Evolutionary conservation across 1,140 invertebrate genomes (phyloP).

Genomic region (Stenopsyche tienmushanensis): DNA sequence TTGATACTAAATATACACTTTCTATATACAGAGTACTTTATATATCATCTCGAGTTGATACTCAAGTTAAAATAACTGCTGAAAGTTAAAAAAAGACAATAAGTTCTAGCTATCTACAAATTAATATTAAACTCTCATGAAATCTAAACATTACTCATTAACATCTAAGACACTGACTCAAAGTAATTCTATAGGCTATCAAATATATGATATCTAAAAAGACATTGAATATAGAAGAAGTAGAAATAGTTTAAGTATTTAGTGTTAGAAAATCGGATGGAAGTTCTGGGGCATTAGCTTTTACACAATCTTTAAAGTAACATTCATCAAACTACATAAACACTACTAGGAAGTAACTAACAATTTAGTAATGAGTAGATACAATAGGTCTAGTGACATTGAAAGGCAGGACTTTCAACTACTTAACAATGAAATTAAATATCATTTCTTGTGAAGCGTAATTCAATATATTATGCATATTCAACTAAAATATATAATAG

Average conservation of each 20-base stretch:
- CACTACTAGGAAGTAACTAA: conserved; percentile 37
- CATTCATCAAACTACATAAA: conserved; percentile 28
- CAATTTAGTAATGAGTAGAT: conserved; percentile 21
- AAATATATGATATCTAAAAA: conserved; percentile 28
- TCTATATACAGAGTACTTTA: no score
- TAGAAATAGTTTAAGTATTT: conserved; percentile 38
- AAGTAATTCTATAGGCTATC: conserved; percentile 21
- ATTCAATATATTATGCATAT: no score
- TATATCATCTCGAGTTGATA: no score
- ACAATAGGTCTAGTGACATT: conserved; percentile 16
- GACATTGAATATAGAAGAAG: conserved; percentile 40
- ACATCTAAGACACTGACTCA: conserved; percentile 14
- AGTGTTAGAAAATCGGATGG: conserved; percentile 49
- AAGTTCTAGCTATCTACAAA: no score
- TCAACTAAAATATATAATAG: no score
- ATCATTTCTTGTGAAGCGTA: no score
- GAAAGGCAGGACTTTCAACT: conserved; percentile 22
- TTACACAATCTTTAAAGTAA: conserved; percentile 35
- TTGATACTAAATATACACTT: no score
- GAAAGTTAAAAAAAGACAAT: no score
- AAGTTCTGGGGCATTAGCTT: conserved; percentile 56
- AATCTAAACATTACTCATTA: no score
- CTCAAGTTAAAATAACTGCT: no score
- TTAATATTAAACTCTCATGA: no score
- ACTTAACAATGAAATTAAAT: conserved; percentile 3